Evolutionary conservation across 2,113 vertebrate genomes (phyloP).

Genomic region (Phainopepla nitens): DNA sequence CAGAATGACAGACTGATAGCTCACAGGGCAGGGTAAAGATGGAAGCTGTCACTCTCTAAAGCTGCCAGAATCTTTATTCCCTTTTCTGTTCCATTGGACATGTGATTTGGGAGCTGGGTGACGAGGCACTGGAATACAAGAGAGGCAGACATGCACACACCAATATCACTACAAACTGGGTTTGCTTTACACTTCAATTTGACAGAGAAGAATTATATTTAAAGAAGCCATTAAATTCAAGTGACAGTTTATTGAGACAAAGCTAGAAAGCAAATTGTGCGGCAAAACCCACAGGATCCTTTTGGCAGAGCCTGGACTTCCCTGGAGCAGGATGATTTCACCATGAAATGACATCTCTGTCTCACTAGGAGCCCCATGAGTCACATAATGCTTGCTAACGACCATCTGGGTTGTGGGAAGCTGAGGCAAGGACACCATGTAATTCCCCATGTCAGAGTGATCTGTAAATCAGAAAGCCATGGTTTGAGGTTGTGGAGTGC

Average conservation of each 20-base stretch:
- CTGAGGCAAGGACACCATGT: not conserved
- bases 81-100: not conserved
- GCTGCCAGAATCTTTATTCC: not conserved
- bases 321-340: not conserved
- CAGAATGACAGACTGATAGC: not conserved
- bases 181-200: not conserved
- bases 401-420: not conserved
- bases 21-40: not conserved
- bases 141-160: not conserved
- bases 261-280: not conserved
- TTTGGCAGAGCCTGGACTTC: not conserved
- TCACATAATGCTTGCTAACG: not conserved
- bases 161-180: not conserved
- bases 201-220: not conserved
- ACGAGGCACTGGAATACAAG: not conserved
- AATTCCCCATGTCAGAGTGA: not conserved
- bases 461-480: not conserved
- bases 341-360: not conserved
- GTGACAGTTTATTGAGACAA: not conserved
- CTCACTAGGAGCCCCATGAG: not conserved
- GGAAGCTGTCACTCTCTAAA: not conserved
- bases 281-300: not conserved
- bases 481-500: not conserved
- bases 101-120: not conserved
- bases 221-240: not conserved